Evolutionary conservation across 1,140 invertebrate genomes (phyloP).

Genomic region (Monochamus saltuarius): DNA sequence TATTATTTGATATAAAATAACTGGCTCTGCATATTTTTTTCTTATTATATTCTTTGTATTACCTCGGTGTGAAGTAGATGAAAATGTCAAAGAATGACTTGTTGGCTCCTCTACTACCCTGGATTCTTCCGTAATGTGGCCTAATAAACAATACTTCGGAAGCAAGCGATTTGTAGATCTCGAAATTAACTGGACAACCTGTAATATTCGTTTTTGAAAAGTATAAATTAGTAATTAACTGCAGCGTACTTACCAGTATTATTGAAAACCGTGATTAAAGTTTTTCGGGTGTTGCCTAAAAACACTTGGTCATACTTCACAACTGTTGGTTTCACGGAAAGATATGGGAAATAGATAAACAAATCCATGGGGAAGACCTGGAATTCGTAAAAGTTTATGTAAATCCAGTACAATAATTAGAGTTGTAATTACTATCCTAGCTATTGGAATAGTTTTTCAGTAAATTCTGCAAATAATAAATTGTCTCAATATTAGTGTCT

Average conservation of each 20-base stretch:
- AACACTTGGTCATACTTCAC: slow-evolving; percentile 31
- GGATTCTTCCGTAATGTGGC: slow-evolving; percentile 26
- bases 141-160: slow-evolving; percentile 19
- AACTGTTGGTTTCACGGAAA: slow-evolving; percentile 24
- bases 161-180: slow-evolving; percentile 29
- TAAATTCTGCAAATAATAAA: too few species aligned
- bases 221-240: too few species aligned
- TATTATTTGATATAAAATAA: too few species aligned
- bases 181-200: slow-evolving; percentile 27
- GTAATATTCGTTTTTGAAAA: slow-evolving; percentile 6
- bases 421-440: too few species aligned
- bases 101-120: slow-evolving; percentile 18
- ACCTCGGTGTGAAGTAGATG: slow-evolving; percentile 35
- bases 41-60: not conserved
- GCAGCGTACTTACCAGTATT: slow-evolving; percentile 20
- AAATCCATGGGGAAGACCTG: slow-evolving; percentile 28
- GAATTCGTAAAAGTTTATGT: not conserved
- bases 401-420: too few species aligned
- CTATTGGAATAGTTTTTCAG: too few species aligned
- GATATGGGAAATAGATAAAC: slow-evolving; percentile 29
- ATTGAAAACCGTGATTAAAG: slow-evolving; percentile 26
- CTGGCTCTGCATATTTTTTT: too few species aligned
- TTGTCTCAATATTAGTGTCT: too few species aligned
- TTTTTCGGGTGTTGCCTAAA: slow-evolving; percentile 26
- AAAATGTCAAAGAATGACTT: slow-evolving; percentile 21